Evolutionary conservation across 2,113 vertebrate genomes (phyloP).

Genomic region (Corvus moneduloides): DNA sequence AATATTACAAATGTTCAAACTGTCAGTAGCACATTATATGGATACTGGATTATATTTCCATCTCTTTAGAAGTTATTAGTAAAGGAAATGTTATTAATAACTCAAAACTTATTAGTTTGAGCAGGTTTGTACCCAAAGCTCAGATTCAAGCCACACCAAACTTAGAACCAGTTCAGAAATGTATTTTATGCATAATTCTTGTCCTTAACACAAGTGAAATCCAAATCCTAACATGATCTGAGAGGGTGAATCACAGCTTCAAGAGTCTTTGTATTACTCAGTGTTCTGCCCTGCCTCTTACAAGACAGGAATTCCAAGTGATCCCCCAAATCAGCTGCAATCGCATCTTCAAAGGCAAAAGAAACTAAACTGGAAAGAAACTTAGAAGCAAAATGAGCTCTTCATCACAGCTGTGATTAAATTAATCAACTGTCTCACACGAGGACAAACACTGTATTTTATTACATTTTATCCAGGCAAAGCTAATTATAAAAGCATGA

Average conservation of each 20-base stretch:
- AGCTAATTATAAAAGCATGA: constrained; percentile 8
- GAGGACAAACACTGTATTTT: not conserved
- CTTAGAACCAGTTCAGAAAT: not conserved
- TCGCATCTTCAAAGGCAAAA: not conserved
- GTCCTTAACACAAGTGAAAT: not conserved
- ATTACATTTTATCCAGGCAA: not conserved
- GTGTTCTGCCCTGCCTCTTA: not conserved
- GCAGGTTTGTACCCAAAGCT: not conserved
- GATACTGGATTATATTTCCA: not conserved
- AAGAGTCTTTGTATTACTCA: not conserved
- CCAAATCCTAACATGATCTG: not conserved
- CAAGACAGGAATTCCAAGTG: not conserved
- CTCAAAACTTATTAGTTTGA: not conserved
- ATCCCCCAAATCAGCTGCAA: not conserved
- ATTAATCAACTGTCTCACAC: not conserved
- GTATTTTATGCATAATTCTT: not conserved
- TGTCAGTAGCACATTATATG: not conserved
- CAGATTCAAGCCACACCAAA: not conserved
- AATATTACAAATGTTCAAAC: not conserved
- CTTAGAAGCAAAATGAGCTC: not conserved
- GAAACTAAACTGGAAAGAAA: constrained; percentile 1
- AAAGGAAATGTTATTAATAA: not conserved
- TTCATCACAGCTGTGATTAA: constrained; percentile 11
- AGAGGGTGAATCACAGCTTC: not conserved
- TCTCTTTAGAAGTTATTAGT: not conserved